Percentiles rank a stretch among this genome's conserved stretches.
Evolutionary conservation across 1,140 invertebrate species (phyloP).

Genomic region (Phthorimaea operculella): DNA sequence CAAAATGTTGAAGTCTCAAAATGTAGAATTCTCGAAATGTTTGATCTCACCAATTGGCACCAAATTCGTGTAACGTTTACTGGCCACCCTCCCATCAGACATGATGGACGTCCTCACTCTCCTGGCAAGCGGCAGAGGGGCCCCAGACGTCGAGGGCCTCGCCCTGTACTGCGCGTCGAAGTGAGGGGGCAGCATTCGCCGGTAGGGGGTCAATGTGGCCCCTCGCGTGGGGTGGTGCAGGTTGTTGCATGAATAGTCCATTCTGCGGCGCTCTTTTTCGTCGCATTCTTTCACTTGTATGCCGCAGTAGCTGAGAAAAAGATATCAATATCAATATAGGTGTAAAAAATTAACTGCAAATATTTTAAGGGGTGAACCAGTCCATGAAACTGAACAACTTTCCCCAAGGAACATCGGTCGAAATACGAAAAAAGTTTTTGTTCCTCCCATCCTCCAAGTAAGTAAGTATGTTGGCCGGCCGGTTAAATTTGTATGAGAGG

Average conservation of each 20-base stretch:
- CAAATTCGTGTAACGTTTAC: background rate
- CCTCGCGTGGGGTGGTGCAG: background rate
- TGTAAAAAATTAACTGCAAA: too few relatives aligned
- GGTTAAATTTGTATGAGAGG: too few relatives aligned
- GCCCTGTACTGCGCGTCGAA: background rate
- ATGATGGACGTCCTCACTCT: background rate
- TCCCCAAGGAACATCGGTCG: too few relatives aligned
- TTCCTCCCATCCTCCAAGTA: too few relatives aligned
- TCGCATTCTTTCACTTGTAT: slow-evolving; percentile 23
- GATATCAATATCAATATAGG: too few relatives aligned
- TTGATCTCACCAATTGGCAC: background rate
- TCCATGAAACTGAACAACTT: too few relatives aligned
- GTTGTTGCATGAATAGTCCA: background rate
- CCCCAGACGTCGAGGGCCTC: background rate
- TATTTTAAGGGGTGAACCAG: too few relatives aligned
- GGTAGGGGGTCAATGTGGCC: background rate
- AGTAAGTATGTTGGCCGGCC: too few relatives aligned
- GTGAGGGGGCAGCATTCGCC: background rate
- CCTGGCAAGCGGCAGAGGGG: background rate
- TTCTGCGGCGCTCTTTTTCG: background rate
- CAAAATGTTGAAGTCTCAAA: too few relatives aligned
- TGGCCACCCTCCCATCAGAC: background rate
- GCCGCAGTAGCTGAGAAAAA: slow-evolving; percentile 27
- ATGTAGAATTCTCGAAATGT: too few relatives aligned
- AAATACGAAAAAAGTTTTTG: too few relatives aligned